phyloP scores from a whole-genome alignment of 2,888 invertebrate genomes.

The Cryptosula pallasiana region DNA sequence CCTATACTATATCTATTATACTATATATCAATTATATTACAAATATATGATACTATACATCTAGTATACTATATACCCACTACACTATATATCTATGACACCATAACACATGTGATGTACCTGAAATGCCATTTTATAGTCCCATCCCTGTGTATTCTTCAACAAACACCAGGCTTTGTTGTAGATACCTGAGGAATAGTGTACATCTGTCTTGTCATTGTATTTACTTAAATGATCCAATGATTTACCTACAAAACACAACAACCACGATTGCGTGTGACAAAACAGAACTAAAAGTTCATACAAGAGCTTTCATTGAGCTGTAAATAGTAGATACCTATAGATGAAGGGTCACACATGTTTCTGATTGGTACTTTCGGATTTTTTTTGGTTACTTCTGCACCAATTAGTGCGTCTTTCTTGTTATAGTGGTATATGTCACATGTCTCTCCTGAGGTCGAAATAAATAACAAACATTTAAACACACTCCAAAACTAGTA shows the following conservation, averaged over 20 bases:
- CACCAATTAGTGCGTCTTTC: neutral
- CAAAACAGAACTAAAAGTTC: too few relatives aligned
- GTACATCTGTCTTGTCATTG: constrained; percentile 30
- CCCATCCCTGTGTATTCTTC: constrained; percentile 29
- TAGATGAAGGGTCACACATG: neutral
- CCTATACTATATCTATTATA: too few relatives aligned
- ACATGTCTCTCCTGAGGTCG: neutral
- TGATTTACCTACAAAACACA: too few relatives aligned
- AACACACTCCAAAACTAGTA: too few relatives aligned
- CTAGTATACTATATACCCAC: too few relatives aligned
- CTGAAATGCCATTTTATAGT: constrained; percentile 31
- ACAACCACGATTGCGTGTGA: too few relatives aligned
- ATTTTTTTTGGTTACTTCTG: neutral
- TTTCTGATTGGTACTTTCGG: neutral
- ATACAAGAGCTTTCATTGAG: too few relatives aligned
- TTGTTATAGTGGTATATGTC: neutral
- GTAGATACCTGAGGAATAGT: constrained; percentile 34
- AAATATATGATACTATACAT: too few relatives aligned
- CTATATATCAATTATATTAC: too few relatives aligned
- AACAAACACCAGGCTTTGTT: constrained; percentile 33
- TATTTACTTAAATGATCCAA: constrained; percentile 30
- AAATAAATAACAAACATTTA: too few relatives aligned
- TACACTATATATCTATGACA: too few relatives aligned
- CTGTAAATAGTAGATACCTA: neutral
- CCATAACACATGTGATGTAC: too few relatives aligned